These are phyloP conservation scores for Phenganax subtilis DNA, from an alignment of 92 coral and sea anemone species.

Conservation along the genomic window DNA sequence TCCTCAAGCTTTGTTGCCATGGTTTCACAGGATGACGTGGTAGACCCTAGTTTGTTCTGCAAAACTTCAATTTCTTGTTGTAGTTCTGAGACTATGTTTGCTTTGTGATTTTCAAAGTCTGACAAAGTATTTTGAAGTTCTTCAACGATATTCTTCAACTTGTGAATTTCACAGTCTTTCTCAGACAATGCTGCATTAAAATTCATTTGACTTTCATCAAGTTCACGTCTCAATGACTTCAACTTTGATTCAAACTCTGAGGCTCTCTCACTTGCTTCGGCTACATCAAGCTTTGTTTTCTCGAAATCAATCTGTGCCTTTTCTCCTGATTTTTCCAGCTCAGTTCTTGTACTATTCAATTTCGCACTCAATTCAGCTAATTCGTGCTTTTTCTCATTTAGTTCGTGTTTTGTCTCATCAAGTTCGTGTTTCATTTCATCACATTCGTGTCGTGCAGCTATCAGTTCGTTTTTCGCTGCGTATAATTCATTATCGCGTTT, in stretches of 20 bases:
- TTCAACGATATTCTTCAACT: conserved; percentile 21
- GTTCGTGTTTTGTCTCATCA: background rate
- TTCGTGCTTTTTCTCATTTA: background rate
- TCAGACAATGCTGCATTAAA: conserved; percentile 16
- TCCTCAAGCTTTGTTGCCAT: conserved; percentile 44
- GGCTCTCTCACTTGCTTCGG: background rate
- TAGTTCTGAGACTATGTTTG: conserved; percentile 35
- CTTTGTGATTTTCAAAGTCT: conserved; percentile 28
- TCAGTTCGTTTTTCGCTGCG: background rate
- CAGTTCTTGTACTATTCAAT: background rate
- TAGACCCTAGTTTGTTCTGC: conserved; percentile 25
- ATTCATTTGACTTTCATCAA: conserved; percentile 9
- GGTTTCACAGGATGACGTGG: conserved; percentile 21
- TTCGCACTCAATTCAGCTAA: background rate
- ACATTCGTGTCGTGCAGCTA: background rate
- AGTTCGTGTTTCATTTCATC: conserved; percentile 12
- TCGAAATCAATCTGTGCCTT: background rate
- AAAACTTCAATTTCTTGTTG: conserved; percentile 9
- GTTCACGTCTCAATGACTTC: background rate
- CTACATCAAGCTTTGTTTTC: background rate
- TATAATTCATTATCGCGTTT: background rate
- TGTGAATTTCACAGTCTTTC: conserved; percentile 27
- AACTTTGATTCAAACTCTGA: conserved; percentile 14
- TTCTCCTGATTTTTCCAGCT: conserved; percentile 4
- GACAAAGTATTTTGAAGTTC: conserved; percentile 21